Evolutionary conservation across 2,797 vertebrate genomes (phyloP).

Genomic region (Thalassophryne amazonica): DNA sequence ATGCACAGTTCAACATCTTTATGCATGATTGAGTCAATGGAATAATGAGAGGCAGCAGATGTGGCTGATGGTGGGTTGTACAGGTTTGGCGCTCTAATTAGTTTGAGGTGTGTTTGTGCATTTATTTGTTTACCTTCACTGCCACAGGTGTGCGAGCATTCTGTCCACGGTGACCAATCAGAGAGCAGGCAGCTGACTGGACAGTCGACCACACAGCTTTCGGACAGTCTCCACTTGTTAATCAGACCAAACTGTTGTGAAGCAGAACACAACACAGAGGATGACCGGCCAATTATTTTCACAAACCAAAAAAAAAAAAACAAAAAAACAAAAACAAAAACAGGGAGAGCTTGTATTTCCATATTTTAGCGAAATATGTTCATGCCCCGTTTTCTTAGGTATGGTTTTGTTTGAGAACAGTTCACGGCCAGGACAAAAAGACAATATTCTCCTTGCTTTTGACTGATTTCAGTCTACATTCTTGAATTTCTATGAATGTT

Average conservation of each 20-base stretch:
- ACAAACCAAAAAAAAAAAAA: too few relatives aligned
- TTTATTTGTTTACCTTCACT: slow-evolving; percentile 77
- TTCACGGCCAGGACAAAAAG: not conserved
- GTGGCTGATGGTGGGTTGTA: slow-evolving; percentile 6
- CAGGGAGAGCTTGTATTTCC: slow-evolving; percentile 6
- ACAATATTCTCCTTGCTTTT: not conserved
- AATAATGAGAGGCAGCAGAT: slow-evolving; percentile 43
- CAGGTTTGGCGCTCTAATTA: slow-evolving; percentile 5
- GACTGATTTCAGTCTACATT: not conserved
- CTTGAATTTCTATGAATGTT: not conserved
- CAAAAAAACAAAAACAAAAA: too few relatives aligned
- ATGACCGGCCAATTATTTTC: too few relatives aligned
- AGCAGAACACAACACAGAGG: too few relatives aligned
- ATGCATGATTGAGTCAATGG: slow-evolving; percentile 27
- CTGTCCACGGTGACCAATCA: slow-evolving; percentile 89
- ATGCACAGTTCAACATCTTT: slow-evolving; percentile 42
- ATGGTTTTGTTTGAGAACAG: slow-evolving; percentile 20
- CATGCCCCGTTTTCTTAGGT: too few relatives aligned
- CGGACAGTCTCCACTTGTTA: slow-evolving; percentile 73
- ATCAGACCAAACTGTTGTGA: slow-evolving; percentile 77
- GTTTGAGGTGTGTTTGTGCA: slow-evolving; percentile 6
- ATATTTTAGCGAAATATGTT: too few relatives aligned
- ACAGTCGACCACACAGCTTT: slow-evolving; percentile 84
- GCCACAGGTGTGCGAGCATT: slow-evolving; percentile 90
- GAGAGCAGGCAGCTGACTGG: slow-evolving; percentile 89